These are phyloP conservation scores for Tinea pellionella DNA, from an alignment of 2,888 invertebrate species.

Conservation along the genomic window DNA sequence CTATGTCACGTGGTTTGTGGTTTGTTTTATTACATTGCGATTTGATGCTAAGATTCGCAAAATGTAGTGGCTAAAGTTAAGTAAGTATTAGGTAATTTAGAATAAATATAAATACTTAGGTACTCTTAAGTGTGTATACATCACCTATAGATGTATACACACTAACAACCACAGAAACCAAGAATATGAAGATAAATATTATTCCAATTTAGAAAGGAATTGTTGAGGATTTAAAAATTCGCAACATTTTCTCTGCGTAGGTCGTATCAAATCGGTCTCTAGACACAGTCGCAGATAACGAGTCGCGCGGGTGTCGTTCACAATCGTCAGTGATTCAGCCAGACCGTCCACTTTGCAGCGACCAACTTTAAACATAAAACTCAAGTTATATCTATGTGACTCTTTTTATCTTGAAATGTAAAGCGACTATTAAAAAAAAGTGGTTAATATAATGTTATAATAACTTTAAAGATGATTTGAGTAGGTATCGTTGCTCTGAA, in stretches of 20 bases:
- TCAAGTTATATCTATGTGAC: background rate
- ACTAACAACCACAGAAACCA: no score
- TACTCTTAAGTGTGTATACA: no score
- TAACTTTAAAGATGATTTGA: no score
- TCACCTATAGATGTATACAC: no score
- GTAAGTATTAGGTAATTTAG: background rate
- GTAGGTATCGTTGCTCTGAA: no score
- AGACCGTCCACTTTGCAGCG: background rate
- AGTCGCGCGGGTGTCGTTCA: conserved; percentile 11
- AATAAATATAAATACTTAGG: background rate
- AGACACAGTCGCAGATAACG: conserved; percentile 8
- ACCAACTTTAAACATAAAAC: background rate
- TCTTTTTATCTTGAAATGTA: background rate
- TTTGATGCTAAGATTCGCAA: conserved; percentile 6
- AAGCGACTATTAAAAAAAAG: no score
- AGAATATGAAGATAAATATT: no score
- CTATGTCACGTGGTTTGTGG: conserved; percentile 17
- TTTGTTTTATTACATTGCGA: conserved; percentile 14
- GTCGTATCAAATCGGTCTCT: conserved; percentile 11
- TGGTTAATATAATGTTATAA: no score
- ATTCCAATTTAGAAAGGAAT: no score
- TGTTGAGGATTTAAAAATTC: background rate
- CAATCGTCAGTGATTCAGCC: background rate
- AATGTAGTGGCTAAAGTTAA: conserved; percentile 8
- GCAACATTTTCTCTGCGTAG: conserved; percentile 6